Conservation (phyloP, 2,888 invertebrate species). For the Eristalinus aeneus region DNA sequence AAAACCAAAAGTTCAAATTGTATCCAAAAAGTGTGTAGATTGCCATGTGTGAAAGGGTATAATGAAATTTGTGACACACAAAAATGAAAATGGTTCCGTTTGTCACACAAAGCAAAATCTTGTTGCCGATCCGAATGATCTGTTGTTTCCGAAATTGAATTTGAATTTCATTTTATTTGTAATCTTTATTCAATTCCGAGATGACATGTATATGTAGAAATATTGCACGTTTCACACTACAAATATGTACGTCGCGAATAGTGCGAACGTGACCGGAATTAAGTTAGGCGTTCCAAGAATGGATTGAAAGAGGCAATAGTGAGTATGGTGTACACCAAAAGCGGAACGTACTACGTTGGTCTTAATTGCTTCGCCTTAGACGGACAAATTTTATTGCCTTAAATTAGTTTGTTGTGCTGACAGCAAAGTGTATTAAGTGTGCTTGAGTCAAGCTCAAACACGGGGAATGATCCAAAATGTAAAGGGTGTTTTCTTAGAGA, state of each 20-base stretch:
- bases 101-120: neutral
- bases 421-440: neutral
- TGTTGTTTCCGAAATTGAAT: neutral
- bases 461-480: neutral
- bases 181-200: neutral
- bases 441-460: neutral
- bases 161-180: neutral
- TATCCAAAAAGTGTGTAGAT: too few species aligned
- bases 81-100: too few species aligned
- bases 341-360: neutral
- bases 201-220: neutral
- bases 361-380: neutral
- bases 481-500: neutral
- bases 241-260: neutral
- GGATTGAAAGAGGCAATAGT: neutral
- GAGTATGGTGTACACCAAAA: neutral
- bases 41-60: too few species aligned
- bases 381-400: neutral
- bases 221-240: neutral
- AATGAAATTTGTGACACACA: too few species aligned
- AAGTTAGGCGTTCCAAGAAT: neutral
- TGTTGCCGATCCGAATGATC: neutral
- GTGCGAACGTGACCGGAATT: neutral
- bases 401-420: neutral
- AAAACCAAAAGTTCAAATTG: too few species aligned